Conservation (phyloP, 2,113 vertebrate genomes). For the Pygoscelis adeliae region DNA sequence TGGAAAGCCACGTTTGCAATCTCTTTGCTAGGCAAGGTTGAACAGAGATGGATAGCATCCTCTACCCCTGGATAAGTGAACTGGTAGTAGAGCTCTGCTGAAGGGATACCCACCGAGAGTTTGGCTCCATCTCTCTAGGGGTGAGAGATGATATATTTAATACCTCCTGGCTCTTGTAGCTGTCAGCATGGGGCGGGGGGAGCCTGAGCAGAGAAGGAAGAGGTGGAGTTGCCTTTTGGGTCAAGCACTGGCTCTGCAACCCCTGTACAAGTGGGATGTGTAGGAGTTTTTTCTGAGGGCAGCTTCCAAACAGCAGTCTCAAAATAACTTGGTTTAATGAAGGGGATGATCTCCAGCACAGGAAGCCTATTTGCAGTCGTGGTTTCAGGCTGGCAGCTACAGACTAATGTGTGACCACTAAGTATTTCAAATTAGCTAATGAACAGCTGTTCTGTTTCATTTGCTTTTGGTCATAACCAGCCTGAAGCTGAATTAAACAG, state of each 20-base stretch:
- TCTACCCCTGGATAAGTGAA: background rate
- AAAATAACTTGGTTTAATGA: background rate
- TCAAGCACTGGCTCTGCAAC: background rate
- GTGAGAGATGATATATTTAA: background rate
- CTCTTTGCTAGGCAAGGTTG: background rate
- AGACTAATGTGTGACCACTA: background rate
- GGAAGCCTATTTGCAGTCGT: background rate
- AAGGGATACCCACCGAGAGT: background rate
- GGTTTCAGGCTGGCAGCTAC: background rate
- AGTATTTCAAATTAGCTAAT: background rate
- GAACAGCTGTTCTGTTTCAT: background rate
- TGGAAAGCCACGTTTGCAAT: background rate
- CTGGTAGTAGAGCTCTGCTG: background rate
- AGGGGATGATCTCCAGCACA: background rate
- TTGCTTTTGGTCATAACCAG: background rate
- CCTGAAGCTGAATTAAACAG: background rate
- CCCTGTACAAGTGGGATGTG: background rate
- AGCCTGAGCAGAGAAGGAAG: background rate
- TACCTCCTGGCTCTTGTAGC: background rate
- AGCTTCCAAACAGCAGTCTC: background rate
- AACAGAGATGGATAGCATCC: background rate
- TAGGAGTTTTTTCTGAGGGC: background rate
- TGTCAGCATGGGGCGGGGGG: background rate
- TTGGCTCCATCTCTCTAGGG: background rate
- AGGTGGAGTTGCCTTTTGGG: background rate